phyloP scores from a whole-genome alignment of 2,888 invertebrate genomes.

The Lasioglossum leucozonium region DNA sequence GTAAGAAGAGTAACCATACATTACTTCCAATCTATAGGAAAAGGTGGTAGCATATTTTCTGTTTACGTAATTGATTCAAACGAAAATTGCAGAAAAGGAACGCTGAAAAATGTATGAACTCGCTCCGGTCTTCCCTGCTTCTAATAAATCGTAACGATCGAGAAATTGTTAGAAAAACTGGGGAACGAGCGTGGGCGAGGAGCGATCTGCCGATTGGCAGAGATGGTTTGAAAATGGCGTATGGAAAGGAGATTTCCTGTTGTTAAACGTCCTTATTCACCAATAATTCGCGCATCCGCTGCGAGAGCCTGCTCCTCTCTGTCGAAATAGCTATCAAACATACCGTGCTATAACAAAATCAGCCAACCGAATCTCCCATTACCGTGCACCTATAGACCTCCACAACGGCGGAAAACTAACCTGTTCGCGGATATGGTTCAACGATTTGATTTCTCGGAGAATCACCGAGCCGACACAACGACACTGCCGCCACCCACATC shows the following conservation, averaged over 20 bases:
- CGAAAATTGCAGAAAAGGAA: too few species aligned
- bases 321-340: neutral
- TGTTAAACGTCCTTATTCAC: slow-evolving; percentile 6
- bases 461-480: slow-evolving; percentile 13
- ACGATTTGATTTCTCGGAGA: neutral
- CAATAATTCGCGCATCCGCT: neutral
- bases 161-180: neutral
- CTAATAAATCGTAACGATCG: neutral
- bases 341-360: neutral
- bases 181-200: neutral
- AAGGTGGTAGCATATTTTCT: too few species aligned
- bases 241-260: slow-evolving; percentile 1
- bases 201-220: neutral
- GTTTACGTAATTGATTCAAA: too few species aligned
- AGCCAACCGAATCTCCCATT: neutral
- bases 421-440: neutral
- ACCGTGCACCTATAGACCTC: neutral
- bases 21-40: too few species aligned
- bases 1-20: too few species aligned
- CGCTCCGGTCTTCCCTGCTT: too few species aligned
- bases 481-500: neutral
- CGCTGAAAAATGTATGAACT: too few species aligned
- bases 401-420: neutral
- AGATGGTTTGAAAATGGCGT: neutral
- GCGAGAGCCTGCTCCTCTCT: neutral